Percentiles rank a stretch among this genome's conserved stretches.
Conservation (phyloP, 2,888 invertebrate species). For the Neoaliturus tenellus region DNA sequence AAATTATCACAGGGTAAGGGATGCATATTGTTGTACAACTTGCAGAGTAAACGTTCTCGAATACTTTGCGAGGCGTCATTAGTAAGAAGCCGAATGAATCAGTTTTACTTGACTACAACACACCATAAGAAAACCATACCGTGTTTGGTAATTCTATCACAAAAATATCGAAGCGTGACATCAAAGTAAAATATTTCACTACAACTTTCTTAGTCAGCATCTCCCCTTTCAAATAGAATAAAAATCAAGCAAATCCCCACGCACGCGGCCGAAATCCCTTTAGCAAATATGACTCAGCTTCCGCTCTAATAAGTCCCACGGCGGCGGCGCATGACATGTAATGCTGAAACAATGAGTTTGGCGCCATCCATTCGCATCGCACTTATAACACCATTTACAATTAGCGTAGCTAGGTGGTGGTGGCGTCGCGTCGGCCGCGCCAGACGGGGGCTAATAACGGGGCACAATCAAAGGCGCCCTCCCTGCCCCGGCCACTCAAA, state of each 20-base stretch:
- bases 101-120: no score
- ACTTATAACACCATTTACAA: slow-evolving; percentile 53
- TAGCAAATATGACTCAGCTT: slow-evolving; percentile 24
- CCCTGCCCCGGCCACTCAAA: slow-evolving; percentile 21
- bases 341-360: slow-evolving; percentile 35
- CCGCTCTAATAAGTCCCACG: slow-evolving; percentile 8
- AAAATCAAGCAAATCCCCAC: neutral
- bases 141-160: no score
- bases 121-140: no score
- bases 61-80: no score
- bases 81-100: no score
- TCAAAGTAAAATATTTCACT: neutral
- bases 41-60: no score
- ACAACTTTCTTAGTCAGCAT: neutral
- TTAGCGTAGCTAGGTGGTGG: slow-evolving; percentile 38
- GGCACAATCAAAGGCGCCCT: slow-evolving; percentile 36
- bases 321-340: neutral
- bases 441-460: slow-evolving; percentile 17
- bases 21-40: no score
- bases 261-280: slow-evolving; percentile 2
- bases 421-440: neutral
- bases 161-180: no score
- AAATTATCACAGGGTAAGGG: no score
- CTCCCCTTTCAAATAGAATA: neutral
- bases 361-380: slow-evolving; percentile 46